A percentile compares a stretch with the other conserved stretches of the same genome.
These are phyloP conservation scores for Masnerella sp. DNA, from an alignment of 2,888 invertebrate species.

Conservation along the genomic window DNA sequence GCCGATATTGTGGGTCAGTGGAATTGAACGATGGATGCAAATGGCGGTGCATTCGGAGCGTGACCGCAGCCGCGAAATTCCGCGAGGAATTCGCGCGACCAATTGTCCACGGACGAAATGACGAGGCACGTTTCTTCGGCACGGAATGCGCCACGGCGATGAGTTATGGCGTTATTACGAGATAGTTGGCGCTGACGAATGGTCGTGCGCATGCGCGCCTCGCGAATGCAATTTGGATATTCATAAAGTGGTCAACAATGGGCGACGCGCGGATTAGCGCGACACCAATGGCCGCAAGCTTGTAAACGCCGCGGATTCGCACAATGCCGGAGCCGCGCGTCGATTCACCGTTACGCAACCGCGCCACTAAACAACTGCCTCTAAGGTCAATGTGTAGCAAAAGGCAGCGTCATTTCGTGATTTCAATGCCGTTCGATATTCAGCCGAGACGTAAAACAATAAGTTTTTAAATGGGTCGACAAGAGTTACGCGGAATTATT, in stretches of 20 bases:
- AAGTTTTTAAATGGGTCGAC: too few species aligned
- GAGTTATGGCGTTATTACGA: conserved; percentile 46
- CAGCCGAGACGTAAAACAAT: too few species aligned
- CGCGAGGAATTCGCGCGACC: conserved; percentile 11
- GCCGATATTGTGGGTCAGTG: conserved; percentile 13
- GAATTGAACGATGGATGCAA: conserved; percentile 2
- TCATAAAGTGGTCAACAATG: conserved; percentile 62
- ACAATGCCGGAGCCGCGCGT: conserved; percentile 62
- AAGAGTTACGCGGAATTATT: too few species aligned
- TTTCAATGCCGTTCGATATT: not conserved
- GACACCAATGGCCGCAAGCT: conserved; percentile 63
- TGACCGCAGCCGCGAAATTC: conserved; percentile 19
- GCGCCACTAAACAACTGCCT: conserved; percentile 45
- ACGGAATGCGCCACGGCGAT: conserved; percentile 36
- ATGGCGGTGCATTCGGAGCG: conserved; percentile 17
- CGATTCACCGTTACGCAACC: conserved; percentile 72
- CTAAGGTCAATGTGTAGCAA: conserved; percentile 54
- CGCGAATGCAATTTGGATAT: conserved; percentile 64
- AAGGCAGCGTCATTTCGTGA: conserved; percentile 37
- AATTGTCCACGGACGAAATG: conserved; percentile 24
- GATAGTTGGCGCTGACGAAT: conserved; percentile 45
- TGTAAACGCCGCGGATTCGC: conserved; percentile 65
- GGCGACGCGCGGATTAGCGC: conserved; percentile 25
- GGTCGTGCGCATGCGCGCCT: conserved; percentile 53
- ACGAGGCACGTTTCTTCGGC: conserved; percentile 29